phyloP scores from a whole-genome alignment of 2,797 vertebrate species.

The Anguilla anguilla region DNA sequence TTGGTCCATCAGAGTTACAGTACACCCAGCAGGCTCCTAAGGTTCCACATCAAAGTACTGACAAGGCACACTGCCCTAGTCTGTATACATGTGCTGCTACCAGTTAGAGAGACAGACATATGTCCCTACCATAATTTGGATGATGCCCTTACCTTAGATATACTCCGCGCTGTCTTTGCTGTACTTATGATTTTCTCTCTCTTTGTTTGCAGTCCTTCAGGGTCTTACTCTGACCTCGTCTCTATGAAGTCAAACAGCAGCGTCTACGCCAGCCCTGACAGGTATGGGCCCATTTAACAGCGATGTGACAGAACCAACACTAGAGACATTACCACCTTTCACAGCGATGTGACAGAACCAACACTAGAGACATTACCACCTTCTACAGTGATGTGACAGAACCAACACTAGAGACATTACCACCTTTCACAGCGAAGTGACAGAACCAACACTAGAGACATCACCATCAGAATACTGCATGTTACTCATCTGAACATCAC shows the following conservation, averaged over 20 bases:
- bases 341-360: too few relatives aligned
- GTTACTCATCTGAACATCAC: background rate
- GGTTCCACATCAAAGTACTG: background rate
- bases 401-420: too few relatives aligned
- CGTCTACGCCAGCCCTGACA: slow-evolving; percentile 81
- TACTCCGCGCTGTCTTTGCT: background rate
- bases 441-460: too few relatives aligned
- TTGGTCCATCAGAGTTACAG: background rate
- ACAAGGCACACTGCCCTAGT: background rate
- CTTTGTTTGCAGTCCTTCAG: slow-evolving; percentile 56
- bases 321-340: slow-evolving; percentile 30
- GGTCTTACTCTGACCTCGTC: slow-evolving; percentile 59
- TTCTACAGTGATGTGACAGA: too few relatives aligned
- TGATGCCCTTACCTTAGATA: background rate
- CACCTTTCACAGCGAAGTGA: too few relatives aligned
- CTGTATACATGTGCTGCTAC: background rate
- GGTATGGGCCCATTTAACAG: slow-evolving; percentile 64
- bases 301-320: background rate
- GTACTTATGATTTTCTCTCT: background rate
- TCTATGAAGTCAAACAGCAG: slow-evolving; percentile 74
- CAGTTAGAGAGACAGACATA: background rate
- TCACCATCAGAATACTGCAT: slow-evolving; percentile 25
- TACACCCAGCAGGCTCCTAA: too few relatives aligned
- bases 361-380: too few relatives aligned
- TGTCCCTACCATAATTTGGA: background rate